phyloP scores from a whole-genome alignment of 2,797 vertebrate species.

The Megalops cyprinoides region DNA sequence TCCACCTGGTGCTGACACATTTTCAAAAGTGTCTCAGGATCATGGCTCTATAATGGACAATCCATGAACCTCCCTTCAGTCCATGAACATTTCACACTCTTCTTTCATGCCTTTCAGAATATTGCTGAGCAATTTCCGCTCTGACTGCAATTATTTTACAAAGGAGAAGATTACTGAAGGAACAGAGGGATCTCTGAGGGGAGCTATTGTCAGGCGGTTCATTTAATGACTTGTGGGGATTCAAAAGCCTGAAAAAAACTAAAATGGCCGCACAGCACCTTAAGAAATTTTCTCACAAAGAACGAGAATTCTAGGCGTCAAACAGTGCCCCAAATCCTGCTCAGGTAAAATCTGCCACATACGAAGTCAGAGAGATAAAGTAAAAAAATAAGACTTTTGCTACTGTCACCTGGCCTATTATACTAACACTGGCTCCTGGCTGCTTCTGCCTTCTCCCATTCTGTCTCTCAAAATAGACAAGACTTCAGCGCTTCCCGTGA shows the following conservation, averaged over 20 bases:
- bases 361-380: neutral
- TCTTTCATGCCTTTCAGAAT: neutral
- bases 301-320: neutral
- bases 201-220: conserved; percentile 8
- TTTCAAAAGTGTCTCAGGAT: neutral
- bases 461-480: neutral
- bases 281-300: neutral
- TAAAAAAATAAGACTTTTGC: conserved; percentile 10
- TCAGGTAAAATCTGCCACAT: neutral
- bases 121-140: neutral
- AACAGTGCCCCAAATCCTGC: neutral
- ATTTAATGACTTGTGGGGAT: neutral
- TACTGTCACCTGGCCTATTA: conserved; percentile 4
- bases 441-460: neutral
- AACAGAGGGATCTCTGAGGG: conserved; percentile 14
- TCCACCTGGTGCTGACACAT: neutral
- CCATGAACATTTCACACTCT: neutral
- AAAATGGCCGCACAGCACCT: conserved; percentile 1
- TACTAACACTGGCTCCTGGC: neutral
- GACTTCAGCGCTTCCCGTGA: conserved; percentile 3
- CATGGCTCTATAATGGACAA: neutral
- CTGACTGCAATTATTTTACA: conserved; percentile 33
- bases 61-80: neutral
- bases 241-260: conserved; percentile 13
- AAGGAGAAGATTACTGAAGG: conserved; percentile 34